Conservation (phyloP, 2,113 vertebrate genomes). For the Crotophaga sulcirostris region DNA sequence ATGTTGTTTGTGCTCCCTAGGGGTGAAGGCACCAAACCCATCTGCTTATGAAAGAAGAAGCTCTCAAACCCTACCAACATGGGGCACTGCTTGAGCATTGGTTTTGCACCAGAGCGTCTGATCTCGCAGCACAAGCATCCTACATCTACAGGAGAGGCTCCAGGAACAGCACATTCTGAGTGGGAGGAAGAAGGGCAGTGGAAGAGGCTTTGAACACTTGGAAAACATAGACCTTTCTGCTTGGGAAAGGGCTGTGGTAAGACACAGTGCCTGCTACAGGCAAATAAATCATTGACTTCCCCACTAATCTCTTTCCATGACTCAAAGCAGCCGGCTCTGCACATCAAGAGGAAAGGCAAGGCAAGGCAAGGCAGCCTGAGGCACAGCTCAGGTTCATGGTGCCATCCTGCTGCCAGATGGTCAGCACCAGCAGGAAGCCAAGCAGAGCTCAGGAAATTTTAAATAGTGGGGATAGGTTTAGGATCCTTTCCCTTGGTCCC, state of each 20-base stretch:
- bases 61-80: not conserved
- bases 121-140: not conserved
- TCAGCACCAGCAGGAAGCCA: rapidly evolving
- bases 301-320: slow-evolving; percentile 34
- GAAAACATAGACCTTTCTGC: not conserved
- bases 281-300: slow-evolving; percentile 53
- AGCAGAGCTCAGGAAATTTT: not conserved
- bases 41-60: not conserved
- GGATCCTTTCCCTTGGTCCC: not conserved
- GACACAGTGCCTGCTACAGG: not conserved
- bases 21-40: not conserved
- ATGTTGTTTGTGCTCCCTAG: not conserved
- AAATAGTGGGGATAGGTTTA: not conserved
- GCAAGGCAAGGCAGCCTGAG: not conserved
- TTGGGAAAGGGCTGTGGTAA: not conserved
- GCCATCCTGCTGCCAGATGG: not conserved
- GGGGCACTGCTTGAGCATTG: not conserved
- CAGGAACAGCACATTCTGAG: not conserved
- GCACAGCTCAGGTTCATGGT: not conserved
- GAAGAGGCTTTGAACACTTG: not conserved
- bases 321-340: slow-evolving; percentile 5
- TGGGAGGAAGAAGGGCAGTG: not conserved
- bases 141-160: not conserved
- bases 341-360: not conserved
- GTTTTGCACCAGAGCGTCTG: not conserved